phyloP scores from a whole-genome alignment of 2,113 vertebrate species.

The Daboia siamensis region DNA sequence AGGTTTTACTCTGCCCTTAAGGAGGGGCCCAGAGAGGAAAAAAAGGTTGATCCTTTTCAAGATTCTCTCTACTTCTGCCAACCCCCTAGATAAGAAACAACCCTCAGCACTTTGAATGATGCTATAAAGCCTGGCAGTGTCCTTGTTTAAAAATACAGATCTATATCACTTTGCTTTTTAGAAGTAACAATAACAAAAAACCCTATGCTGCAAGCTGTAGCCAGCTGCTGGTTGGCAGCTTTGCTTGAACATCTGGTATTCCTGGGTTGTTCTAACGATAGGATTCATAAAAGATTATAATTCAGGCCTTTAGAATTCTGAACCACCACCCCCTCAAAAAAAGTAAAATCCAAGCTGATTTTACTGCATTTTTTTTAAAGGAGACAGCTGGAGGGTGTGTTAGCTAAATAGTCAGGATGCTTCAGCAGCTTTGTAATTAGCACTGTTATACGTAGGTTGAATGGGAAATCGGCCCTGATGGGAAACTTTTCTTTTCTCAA shows the following conservation, averaged over 20 bases:
- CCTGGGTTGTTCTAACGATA: conserved; percentile 68
- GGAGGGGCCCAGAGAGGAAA: conserved; percentile 52
- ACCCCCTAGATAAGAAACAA: conserved; percentile 58
- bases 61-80: conserved; percentile 56
- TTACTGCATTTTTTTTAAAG: conserved; percentile 27
- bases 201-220: conserved; percentile 60
- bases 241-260: conserved; percentile 73
- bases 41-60: conserved; percentile 51
- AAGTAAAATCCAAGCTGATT: conserved; percentile 41
- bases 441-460: conserved; percentile 3
- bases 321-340: conserved; percentile 54
- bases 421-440: conserved; percentile 18
- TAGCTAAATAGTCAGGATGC: conserved; percentile 36
- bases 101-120: conserved; percentile 45
- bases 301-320: conserved; percentile 65
- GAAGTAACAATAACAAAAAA: conserved; percentile 59
- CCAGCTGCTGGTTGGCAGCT: conserved; percentile 73
- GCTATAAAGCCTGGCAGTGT: conserved; percentile 42
- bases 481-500: conserved; percentile 1
- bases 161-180: conserved; percentile 63
- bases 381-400: conserved; percentile 34
- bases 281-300: conserved; percentile 73
- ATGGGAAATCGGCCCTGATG: conserved; percentile 16
- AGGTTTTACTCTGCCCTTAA: conserved; percentile 56
- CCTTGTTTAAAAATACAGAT: conserved; percentile 60